These are phyloP conservation scores for Mythimna albipuncta DNA, from an alignment of 2,888 invertebrate species.

Conservation along the genomic window DNA sequence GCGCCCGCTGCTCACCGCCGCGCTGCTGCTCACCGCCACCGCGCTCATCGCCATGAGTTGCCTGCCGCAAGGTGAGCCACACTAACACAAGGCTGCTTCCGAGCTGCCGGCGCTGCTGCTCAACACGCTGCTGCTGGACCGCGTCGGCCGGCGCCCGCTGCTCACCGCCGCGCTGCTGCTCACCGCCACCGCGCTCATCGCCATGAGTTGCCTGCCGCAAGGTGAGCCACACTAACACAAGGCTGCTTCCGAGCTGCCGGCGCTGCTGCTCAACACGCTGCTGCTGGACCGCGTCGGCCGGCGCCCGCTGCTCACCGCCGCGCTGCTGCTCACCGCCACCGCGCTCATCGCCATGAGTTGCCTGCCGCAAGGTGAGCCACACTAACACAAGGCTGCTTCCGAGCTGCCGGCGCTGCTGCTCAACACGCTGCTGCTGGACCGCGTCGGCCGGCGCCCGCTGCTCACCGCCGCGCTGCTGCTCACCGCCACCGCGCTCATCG, in stretches of 20 bases:
- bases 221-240: conserved; percentile 57
- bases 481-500: conserved; percentile 79
- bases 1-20: conserved; percentile 82
- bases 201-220: conserved; percentile 76
- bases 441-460: conserved; percentile 82
- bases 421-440: conserved; percentile 85
- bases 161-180: conserved; percentile 83
- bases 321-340: conserved; percentile 80
- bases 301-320: conserved; percentile 82
- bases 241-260: conserved; percentile 84
- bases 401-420: conserved; percentile 83
- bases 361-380: conserved; percentile 71
- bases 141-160: conserved; percentile 82
- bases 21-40: conserved; percentile 80
- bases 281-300: conserved; percentile 84
- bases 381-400: conserved; percentile 43
- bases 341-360: conserved; percentile 80
- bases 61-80: conserved; percentile 71
- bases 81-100: conserved; percentile 43
- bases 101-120: conserved; percentile 83
- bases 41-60: conserved; percentile 80
- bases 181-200: conserved; percentile 79
- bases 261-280: conserved; percentile 82
- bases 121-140: conserved; percentile 85
- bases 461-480: conserved; percentile 83